phyloP scores from a whole-genome alignment of 2,888 invertebrate species.

The Melanostoma mellinum region DNA sequence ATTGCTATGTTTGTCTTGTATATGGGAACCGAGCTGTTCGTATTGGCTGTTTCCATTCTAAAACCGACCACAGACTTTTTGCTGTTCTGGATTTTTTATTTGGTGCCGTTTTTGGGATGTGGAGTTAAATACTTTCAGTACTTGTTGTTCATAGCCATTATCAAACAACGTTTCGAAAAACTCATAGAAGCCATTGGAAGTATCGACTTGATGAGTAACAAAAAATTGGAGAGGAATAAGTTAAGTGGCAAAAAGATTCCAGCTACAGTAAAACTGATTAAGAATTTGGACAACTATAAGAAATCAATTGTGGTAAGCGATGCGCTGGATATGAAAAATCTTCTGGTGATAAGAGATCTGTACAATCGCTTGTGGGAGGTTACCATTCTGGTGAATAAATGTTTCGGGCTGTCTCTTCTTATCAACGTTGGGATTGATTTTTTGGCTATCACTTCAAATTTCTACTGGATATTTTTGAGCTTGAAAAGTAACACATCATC shows the following conservation, averaged over 20 bases:
- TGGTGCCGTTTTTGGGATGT: constrained; percentile 77
- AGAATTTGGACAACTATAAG: neutral
- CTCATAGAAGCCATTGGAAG: constrained; percentile 75
- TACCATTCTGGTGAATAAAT: constrained; percentile 76
- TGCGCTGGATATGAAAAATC: constrained; percentile 73
- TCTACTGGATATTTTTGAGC: constrained; percentile 80
- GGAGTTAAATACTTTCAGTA: constrained; percentile 79
- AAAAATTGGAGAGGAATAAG: constrained; percentile 24
- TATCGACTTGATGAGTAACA: constrained; percentile 66
- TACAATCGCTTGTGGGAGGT: constrained; percentile 79
- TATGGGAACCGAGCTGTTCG: constrained; percentile 74
- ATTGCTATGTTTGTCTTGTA: constrained; percentile 75
- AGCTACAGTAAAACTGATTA: constrained; percentile 21
- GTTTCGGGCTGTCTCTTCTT: constrained; percentile 79
- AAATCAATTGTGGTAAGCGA: constrained; percentile 53
- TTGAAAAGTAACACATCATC: constrained; percentile 75
- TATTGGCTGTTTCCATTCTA: constrained; percentile 74
- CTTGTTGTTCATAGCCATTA: constrained; percentile 75
- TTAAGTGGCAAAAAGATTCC: neutral
- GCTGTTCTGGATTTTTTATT: constrained; percentile 77
- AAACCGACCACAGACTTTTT: constrained; percentile 61
- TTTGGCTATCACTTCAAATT: constrained; percentile 79
- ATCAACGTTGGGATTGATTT: constrained; percentile 80
- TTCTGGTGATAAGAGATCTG: constrained; percentile 77
- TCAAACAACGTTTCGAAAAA: constrained; percentile 77